Evolutionary conservation across 2,888 invertebrate genomes (phyloP), one percentile per base, ranked within the genome.

Genomic region (Tiphia femorata): DNA sequence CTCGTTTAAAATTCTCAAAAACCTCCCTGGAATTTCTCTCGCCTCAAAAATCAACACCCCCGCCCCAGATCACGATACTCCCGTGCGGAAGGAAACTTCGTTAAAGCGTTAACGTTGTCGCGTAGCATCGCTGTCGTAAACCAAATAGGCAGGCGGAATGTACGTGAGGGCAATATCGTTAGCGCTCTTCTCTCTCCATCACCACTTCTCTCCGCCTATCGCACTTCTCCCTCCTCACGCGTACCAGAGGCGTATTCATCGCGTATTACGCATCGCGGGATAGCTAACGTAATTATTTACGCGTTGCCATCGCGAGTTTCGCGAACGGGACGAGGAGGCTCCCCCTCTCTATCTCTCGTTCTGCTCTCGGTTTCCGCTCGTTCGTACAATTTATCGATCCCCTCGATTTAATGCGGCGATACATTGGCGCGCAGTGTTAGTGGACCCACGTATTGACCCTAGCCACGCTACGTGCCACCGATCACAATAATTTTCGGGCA

Each of bases 221-320:
- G 59, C 44, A n/a, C n/a, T n/a, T n/a, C n/a, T n/a, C n/a, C n/a
- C n/a, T n/a, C n/a, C 53, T 41, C 33, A 56, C 54, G 50, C 57
- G 64, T 65, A 67, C n/a, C 65, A 65, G 30, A 35, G 47, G 55
- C 52, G 64, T n/a, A n/a, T 66, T 69, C 70, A 64, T 66, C 58
- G 70, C 58, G 61, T 62, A 70, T 64, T 70, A 70, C 59, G 69
- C 58, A 53, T 41, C 54, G 46, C 52, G 53, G 63, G 57, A 50
- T 58, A 55, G 66, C 48, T 70, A 70, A 67, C 58, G 67, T 67
- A 73, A 75, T 75, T 75, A 75, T 75, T 74, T 37, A 37, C 35
- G 35, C 35, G 16, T 35, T 12, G 35, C 14, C 14, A 10, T 12
- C 35, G 7, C 3, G 35, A 35, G 35, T 14, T 35, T 12, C 35